Base-by-base conservation (phyloP, 2,888 invertebrate species). In the Ceraclea dissimilis region DNA sequence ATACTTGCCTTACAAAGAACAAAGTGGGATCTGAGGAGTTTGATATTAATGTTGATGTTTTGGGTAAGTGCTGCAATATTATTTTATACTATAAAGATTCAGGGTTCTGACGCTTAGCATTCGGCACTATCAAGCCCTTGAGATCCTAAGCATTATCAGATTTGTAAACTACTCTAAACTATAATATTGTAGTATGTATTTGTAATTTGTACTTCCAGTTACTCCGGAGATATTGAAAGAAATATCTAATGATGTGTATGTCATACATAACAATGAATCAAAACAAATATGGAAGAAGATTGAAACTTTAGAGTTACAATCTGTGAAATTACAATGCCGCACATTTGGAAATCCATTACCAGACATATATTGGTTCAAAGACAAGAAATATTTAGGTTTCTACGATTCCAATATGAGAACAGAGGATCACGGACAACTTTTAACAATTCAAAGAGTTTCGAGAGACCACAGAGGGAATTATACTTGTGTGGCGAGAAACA, bases 261-360 rank as follows among this genome's bases (percentile, higher is more conserved):
- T 55, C 11, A 44, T 33, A 19, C 34, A 43, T 8, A 50, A 43
- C 6, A 68, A 67, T 33, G 60, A 63, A 1, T 49, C 57, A 13
- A 49, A 53, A 64, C 69, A 1, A 63, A 62, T 2, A 10, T 48
- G 43, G 51, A 62, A 60, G 39, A 52, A 59, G 11, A 21, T 77
- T 2, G 73, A 74, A 65, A 72, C 75, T 0, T 57, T 79, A 21
- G 71, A 72, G 1, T 76, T 75, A 0, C 73, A 76, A 60, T 67
- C 75, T 0, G 71, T 76, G 62, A 74, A 71, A 51, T 63, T 80
- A 8, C 72, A 73, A 56, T 84, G 84, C 65, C 77, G 79, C 54
- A 80, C 82, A 0, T 72, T 72, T 44, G 85, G 84, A 1, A 77
- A 79, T 63, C 85, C 85, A 0, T 51, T 67, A 2, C 84, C 84